Percentiles rank a stretch among this genome's conserved stretches.
phyloP scores from a whole-genome alignment of 2,113 vertebrate genomes.

The Lates calcarifer region DNA sequence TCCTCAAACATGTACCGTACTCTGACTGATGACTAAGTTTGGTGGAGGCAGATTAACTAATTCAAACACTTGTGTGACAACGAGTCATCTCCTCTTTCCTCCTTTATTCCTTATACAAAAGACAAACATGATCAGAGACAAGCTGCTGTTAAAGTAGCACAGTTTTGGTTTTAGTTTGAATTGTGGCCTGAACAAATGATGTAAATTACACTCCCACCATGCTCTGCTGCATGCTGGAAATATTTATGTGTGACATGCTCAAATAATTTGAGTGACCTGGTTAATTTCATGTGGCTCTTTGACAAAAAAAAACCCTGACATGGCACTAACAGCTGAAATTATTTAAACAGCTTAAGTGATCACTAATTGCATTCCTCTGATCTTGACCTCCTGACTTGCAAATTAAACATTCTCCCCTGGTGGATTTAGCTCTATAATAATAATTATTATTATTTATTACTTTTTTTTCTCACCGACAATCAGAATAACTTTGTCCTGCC shows the following conservation, averaged over 20 bases:
- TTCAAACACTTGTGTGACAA: too few species aligned
- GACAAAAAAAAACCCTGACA: background rate
- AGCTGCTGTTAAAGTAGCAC: background rate
- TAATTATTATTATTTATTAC: too few species aligned
- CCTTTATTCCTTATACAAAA: too few species aligned
- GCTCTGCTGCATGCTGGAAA: background rate
- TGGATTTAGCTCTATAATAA: background rate
- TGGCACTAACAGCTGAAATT: background rate
- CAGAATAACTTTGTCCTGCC: background rate
- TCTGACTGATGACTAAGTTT: too few species aligned
- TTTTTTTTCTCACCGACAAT: background rate
- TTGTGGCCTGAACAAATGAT: too few species aligned
- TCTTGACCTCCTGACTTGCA: background rate
- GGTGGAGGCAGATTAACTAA: too few species aligned
- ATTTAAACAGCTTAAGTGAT: background rate
- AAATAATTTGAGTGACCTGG: background rate
- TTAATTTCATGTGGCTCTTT: background rate
- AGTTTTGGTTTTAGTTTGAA: background rate
- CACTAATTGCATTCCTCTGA: background rate
- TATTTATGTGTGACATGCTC: background rate
- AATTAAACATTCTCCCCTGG: background rate
- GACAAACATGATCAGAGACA: too few species aligned
- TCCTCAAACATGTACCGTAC: too few species aligned
- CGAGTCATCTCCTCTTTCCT: too few species aligned
- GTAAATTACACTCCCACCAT: background rate